Conservation (phyloP, 2,888 invertebrate species). For the Stictocephala bisonia region DNA sequence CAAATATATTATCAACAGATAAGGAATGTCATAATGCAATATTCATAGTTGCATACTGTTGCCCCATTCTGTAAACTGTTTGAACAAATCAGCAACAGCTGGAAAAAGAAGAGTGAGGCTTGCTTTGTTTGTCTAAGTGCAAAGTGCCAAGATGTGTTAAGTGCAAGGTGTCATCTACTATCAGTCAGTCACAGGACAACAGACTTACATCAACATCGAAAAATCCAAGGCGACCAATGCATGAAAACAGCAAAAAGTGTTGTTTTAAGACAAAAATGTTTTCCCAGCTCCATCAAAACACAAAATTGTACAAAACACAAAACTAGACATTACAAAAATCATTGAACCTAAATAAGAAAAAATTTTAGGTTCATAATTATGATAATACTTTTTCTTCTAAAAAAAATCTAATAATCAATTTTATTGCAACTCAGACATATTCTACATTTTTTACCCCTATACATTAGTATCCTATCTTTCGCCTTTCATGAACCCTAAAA, state of each 20-base stretch:
- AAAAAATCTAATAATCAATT: too few relatives aligned
- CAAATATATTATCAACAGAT: too few relatives aligned
- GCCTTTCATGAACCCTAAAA: too few relatives aligned
- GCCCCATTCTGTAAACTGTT: too few relatives aligned
- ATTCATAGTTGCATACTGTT: slow-evolving; percentile 10
- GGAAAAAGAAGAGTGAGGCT: not conserved
- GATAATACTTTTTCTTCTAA: too few relatives aligned
- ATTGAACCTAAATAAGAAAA: too few relatives aligned
- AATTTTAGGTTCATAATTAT: too few relatives aligned
- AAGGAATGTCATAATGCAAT: not conserved
- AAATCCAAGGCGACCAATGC: slow-evolving; percentile 13
- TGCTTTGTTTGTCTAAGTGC: slow-evolving; percentile 6
- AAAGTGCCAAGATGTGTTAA: not conserved
- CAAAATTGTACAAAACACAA: slow-evolving; percentile 30
- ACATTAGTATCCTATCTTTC: too few relatives aligned
- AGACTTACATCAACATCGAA: slow-evolving; percentile 31
- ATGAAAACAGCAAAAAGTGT: slow-evolving; percentile 39
- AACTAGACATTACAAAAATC: too few relatives aligned
- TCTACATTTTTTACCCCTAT: too few relatives aligned
- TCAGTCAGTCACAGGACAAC: not conserved
- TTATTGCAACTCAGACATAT: too few relatives aligned
- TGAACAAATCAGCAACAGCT: too few relatives aligned
- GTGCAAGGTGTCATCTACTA: not conserved
- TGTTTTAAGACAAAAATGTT: slow-evolving; percentile 10
- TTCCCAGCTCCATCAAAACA: slow-evolving; percentile 23